These are phyloP conservation scores for Pangasius larnaudii DNA, from an alignment of 2,797 vertebrate species.

Conservation along the genomic window DNA sequence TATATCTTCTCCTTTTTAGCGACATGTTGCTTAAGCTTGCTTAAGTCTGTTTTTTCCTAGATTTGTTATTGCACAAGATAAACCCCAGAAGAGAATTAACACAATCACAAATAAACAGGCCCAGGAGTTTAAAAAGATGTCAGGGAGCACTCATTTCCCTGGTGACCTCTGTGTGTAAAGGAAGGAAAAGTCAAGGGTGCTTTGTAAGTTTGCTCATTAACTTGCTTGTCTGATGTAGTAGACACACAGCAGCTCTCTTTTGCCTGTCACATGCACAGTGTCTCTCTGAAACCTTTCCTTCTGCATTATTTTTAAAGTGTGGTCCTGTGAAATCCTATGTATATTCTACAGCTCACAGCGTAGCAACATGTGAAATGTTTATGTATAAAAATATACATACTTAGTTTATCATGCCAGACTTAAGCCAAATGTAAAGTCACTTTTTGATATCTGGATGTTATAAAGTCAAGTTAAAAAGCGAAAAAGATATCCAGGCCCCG, in stretches of 20 bases:
- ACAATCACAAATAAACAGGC: slow-evolving; percentile 34
- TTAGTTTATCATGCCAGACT: not conserved
- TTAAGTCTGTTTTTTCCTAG: slow-evolving; percentile 4
- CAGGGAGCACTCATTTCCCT: slow-evolving; percentile 37
- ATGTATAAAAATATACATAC: not conserved
- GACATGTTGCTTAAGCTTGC: slow-evolving; percentile 5
- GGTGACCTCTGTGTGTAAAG: slow-evolving; percentile 7
- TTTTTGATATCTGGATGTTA: not conserved
- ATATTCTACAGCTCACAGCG: slow-evolving; percentile 1
- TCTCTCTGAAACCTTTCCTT: not conserved
- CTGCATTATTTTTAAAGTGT: not conserved
- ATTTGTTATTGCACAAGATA: slow-evolving; percentile 40
- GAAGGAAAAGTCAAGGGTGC: not conserved
- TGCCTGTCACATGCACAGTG: slow-evolving; percentile 4
- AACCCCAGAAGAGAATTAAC: slow-evolving; percentile 9
- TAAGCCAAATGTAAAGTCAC: not conserved
- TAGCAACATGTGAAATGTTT: not conserved
- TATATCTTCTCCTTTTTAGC: slow-evolving; percentile 1
- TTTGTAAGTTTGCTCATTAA: slow-evolving; percentile 1
- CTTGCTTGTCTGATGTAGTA: not conserved
- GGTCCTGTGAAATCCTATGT: not conserved
- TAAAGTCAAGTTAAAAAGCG: not conserved
- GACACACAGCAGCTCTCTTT: not conserved
- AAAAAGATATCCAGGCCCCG: not conserved
- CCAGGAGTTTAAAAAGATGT: slow-evolving; percentile 29